Evolutionary conservation across 2,888 invertebrate genomes (phyloP), one percentile per base, ranked within the genome.

Genomic region (Lissonota sp.): DNA sequence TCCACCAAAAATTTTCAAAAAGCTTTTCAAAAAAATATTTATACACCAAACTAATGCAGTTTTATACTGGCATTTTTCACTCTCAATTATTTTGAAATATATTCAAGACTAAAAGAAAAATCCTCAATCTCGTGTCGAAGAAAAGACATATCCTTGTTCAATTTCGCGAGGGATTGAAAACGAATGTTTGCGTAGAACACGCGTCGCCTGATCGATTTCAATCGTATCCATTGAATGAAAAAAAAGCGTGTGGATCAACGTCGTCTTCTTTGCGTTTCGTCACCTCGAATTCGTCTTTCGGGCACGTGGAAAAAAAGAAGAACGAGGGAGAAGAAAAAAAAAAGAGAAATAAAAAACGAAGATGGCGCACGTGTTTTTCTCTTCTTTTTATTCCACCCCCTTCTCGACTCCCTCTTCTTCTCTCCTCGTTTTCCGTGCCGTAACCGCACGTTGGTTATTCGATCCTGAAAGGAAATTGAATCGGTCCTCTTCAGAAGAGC

Each of bases 381-480:
- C 57, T 63, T 67, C 12, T 26, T 55, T 37, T 44, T 44, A 44
- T 44, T 62, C 63, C 37, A 2, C 60, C 53, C 14, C 60, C 60
- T 70, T 55, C 55, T 49, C 55, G 76, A 76, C 14, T 37, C 60
- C 40, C 26, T 26, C 26, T 26, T n/a, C n/a, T 66, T 71, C 37
- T 5, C 58, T 62, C 16, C 62, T 37, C 26, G 40, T 26, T 37
- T 10, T 46, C 37, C 37, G 14, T 62, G 39, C 12, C 12, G 10
- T 53, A 80, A 80, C 76, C 78, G 66, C 77, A 78, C 37, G 81
- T 60, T 71, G 74, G 77, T 81, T 78, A 78, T 78, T 78, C 74
- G 78, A 78, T 81, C 77, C 64, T 64, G 62, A 49, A 74, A 70
- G 67, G 77, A 81, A 81, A 81, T 81, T 78, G 81, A 81, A 78